These are phyloP conservation scores for Scaptodrosophila latifasciaeformis DNA, from an alignment of 2,888 invertebrate species.

Conservation along the genomic window DNA sequence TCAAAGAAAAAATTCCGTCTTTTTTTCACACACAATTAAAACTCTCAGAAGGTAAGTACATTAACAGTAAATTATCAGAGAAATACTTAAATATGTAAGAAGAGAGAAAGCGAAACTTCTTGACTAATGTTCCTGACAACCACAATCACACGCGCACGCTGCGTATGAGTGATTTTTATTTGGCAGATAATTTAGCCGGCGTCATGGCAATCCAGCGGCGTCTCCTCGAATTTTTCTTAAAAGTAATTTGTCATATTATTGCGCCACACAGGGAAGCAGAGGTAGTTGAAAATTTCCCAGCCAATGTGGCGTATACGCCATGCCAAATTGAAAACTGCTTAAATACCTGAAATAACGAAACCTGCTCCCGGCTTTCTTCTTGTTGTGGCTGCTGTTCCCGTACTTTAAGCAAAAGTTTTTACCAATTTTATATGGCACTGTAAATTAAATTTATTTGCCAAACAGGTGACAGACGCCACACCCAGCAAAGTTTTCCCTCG, in stretches of 20 bases:
- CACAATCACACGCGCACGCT: slow-evolving; percentile 20
- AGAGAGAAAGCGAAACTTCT: no score
- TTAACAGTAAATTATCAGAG: slow-evolving; percentile 52
- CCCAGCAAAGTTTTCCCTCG: slow-evolving; percentile 16
- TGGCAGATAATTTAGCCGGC: slow-evolving; percentile 63
- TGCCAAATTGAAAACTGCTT: slow-evolving; percentile 10
- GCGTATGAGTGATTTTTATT: slow-evolving; percentile 69
- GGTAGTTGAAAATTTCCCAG: neutral
- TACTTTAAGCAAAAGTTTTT: slow-evolving; percentile 26
- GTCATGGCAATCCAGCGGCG: slow-evolving; percentile 46
- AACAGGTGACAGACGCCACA: slow-evolving; percentile 38
- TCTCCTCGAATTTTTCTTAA: neutral
- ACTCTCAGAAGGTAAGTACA: no score
- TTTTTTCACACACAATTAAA: no score
- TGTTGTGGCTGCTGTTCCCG: slow-evolving; percentile 1
- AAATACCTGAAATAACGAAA: slow-evolving; percentile 34
- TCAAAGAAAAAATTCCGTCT: no score
- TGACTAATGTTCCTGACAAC: no score
- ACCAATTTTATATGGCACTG: slow-evolving; percentile 25
- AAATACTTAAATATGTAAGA: no score
- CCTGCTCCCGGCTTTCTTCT: slow-evolving; percentile 4
- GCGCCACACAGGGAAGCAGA: slow-evolving; percentile 23
- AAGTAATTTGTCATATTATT: slow-evolving; percentile 55
- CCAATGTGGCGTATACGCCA: slow-evolving; percentile 23
- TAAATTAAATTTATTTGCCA: slow-evolving; percentile 42